These are phyloP conservation scores for Rhabditoides inermis DNA, from an alignment of 2,888 invertebrate genomes.

Conservation along the genomic window DNA sequence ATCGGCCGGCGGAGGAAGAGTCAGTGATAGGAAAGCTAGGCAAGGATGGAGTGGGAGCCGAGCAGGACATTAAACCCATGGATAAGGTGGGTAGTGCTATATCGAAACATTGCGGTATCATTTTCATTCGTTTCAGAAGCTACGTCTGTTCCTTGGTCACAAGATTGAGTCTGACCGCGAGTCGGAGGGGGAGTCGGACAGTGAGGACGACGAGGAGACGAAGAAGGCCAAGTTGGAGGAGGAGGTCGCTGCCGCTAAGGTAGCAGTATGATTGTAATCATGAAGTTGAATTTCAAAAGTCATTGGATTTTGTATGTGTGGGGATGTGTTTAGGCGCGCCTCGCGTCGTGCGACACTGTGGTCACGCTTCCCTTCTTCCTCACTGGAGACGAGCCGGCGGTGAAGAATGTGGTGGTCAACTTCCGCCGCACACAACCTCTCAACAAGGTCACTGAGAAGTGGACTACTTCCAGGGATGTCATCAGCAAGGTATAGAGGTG, in stretches of 20 bases:
- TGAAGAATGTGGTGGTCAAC: slow-evolving; percentile 28
- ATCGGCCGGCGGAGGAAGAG: slow-evolving; percentile 6
- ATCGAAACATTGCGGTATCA: too few species aligned
- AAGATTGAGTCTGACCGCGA: background rate
- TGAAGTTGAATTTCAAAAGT: too few species aligned
- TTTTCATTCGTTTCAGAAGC: background rate
- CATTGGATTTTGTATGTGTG: too few species aligned
- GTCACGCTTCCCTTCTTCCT: too few species aligned
- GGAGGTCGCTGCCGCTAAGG: background rate
- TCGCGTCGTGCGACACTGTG: too few species aligned
- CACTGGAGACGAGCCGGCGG: slow-evolving; percentile 13
- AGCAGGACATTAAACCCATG: slow-evolving; percentile 1
- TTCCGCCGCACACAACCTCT: slow-evolving; percentile 27
- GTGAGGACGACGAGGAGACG: background rate
- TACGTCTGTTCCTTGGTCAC: background rate
- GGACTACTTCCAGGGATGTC: slow-evolving; percentile 31
- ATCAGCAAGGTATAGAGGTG: slow-evolving; percentile 38
- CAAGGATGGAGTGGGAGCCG: background rate
- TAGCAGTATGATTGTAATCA: too few species aligned
- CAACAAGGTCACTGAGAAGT: slow-evolving; percentile 26
- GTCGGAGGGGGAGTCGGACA: too few species aligned
- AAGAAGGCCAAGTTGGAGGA: background rate
- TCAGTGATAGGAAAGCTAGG: background rate
- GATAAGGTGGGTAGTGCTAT: too few species aligned
- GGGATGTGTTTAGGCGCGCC: too few species aligned